Conservation (phyloP, 1,140 invertebrate genomes). For the Drosophila quadrilineata region DNA sequence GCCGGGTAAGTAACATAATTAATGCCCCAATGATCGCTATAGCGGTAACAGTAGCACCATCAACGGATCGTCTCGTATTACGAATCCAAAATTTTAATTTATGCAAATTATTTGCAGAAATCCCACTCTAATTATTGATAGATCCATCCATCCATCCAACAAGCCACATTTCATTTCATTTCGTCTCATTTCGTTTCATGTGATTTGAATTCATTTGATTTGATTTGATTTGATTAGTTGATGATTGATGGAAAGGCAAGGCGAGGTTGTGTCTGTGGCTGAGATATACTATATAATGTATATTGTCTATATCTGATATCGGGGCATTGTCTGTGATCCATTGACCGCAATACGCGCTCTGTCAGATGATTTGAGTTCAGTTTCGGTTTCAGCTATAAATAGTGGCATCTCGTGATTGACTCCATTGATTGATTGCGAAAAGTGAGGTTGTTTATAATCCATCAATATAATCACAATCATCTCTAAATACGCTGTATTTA, state of each 20-base stretch:
- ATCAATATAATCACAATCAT: too few relatives aligned
- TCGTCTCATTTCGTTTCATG: not conserved
- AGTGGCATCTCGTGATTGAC: too few relatives aligned
- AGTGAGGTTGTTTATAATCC: too few relatives aligned
- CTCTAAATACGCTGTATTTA: too few relatives aligned
- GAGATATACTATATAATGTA: too few relatives aligned
- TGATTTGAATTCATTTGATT: constrained; percentile 6
- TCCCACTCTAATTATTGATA: constrained; percentile 48
- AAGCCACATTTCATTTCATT: not conserved
- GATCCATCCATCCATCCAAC: not conserved
- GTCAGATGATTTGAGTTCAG: too few relatives aligned
- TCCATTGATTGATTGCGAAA: too few relatives aligned
- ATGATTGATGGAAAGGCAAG: constrained; percentile 35
- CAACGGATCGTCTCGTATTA: constrained; percentile 12
- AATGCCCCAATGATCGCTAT: constrained; percentile 52
- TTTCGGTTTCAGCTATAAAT: too few relatives aligned
- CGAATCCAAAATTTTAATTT: constrained; percentile 42
- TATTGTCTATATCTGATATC: not conserved
- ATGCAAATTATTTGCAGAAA: constrained; percentile 55
- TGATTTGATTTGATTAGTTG: constrained; percentile 24
- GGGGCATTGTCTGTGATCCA: too few relatives aligned
- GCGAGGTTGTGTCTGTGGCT: not conserved
- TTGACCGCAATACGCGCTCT: too few relatives aligned
- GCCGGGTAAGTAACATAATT: constrained; percentile 69
- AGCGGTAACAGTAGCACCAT: constrained; percentile 36